phyloP scores from a whole-genome alignment of 2,113 vertebrate genomes.

The Psephotus haematonotus region DNA sequence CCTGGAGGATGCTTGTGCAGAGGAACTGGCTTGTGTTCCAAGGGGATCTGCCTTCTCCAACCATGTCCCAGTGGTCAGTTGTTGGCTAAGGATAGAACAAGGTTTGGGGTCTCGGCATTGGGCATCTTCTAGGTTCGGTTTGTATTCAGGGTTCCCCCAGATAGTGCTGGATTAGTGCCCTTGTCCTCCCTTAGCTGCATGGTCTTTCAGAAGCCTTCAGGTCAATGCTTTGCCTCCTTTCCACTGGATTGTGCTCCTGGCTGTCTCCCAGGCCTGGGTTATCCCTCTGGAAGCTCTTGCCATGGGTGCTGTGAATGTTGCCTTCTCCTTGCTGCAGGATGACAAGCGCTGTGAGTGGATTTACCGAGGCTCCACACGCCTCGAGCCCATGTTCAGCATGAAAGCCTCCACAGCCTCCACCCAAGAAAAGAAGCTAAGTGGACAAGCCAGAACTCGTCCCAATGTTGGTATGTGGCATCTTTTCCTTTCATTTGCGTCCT shows the following conservation, averaged over 20 bases:
- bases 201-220: background rate
- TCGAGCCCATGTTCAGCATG: constrained; percentile 99
- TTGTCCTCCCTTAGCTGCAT: background rate
- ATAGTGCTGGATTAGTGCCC: rapidly evolving
- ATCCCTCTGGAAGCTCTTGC: background rate
- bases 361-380: constrained; percentile 92
- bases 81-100: background rate
- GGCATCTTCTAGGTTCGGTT: background rate
- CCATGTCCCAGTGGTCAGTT: no score
- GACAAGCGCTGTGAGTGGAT: constrained; percentile 98
- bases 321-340: constrained; percentile 74
- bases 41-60: background rate
- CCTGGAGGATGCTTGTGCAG: background rate
- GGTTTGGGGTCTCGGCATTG: background rate
- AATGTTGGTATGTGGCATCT: constrained; percentile 84
- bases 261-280: rapidly evolving
- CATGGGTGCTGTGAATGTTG: rapidly evolving
- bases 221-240: background rate
- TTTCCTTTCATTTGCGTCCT: rapidly evolving
- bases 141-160: background rate
- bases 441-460: constrained; percentile 88
- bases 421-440: constrained; percentile 92
- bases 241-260: rapidly evolving
- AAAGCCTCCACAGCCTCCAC: constrained; percentile 90
- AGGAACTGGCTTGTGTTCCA: background rate